Evolutionary conservation across 2,888 invertebrate species (phyloP).

Genomic region (Rhaphigaster nebulosa): DNA sequence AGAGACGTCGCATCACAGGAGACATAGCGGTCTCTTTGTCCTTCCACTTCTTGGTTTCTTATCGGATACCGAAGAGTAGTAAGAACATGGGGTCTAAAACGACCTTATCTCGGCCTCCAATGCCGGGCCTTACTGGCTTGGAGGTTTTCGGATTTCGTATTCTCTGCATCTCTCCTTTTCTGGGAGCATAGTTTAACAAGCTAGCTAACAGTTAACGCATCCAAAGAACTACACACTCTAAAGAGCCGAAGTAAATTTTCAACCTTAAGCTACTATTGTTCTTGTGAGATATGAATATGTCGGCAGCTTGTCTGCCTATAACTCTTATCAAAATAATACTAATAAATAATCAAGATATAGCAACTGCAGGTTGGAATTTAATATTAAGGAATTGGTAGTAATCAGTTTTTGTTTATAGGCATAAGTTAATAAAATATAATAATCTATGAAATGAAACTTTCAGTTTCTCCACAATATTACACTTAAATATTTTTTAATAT

Average conservation of each 20-base stretch:
- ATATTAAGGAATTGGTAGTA: too few relatives aligned
- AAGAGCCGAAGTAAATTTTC: background rate
- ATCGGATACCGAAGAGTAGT: background rate
- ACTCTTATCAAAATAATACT: too few relatives aligned
- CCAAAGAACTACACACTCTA: background rate
- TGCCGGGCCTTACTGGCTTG: background rate
- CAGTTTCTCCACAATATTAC: too few relatives aligned
- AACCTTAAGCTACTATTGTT: too few relatives aligned
- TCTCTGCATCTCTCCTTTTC: background rate
- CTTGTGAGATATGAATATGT: too few relatives aligned
- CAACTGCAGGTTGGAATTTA: too few relatives aligned
- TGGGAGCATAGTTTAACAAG: background rate
- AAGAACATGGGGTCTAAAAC: background rate
- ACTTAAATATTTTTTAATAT: too few relatives aligned
- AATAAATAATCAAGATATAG: too few relatives aligned
- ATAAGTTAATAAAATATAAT: too few relatives aligned
- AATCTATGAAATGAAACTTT: too few relatives aligned
- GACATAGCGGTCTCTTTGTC: background rate
- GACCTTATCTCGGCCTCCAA: background rate
- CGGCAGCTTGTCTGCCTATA: too few relatives aligned
- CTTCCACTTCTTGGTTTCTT: background rate
- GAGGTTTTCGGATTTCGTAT: background rate
- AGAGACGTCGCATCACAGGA: background rate
- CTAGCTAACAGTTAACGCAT: background rate
- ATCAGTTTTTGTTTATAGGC: too few relatives aligned